Base-by-base conservation (phyloP, 2,113 vertebrate genomes). In the Tinamus guttatus region DNA sequence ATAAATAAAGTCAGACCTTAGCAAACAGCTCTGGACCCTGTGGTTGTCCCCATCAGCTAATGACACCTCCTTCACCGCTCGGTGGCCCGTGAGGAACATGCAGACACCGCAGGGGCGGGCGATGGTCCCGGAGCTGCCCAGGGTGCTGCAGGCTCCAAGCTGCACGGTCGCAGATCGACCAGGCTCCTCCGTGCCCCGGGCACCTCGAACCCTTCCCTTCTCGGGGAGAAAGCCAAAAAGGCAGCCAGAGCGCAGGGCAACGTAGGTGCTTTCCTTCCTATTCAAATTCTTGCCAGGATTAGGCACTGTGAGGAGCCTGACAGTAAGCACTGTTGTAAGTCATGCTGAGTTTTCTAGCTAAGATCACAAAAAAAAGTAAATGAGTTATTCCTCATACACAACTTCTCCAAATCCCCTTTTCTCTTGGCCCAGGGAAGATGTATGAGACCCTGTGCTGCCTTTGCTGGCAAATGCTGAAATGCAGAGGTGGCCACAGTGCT, bases 81-180 rank as follows among this genome's bases (percentile, higher is more conserved):
- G 21, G 0, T 0, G n/a, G 5, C 4, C 10, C 52, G 58, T 28
- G 4, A 40, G 67, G 22, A n/a, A 71, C 21, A 34, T 18, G 32
- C 38, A 41, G 32, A 45, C 25, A 21, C 8, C 17, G 49, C 75
- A 41, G 10, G 4, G 3, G 45, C 12, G 28, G 36, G 36, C 32
- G 30, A 73, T 20, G 47, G 32, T 62, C 3, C 13, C 14, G 19
- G 38, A 54, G 49, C 43, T 65, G 27, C 32, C 38, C n/a, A 32
- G 67, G 19, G 17, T 82, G 38, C 47, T 3, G 27, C 40, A 7
- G 25, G 24, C 40, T 34, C 54, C 16, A 38, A 21, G 16, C 10
- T 54, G 12, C 11, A 30, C 21, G 1, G 0, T 2, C 78, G 47
- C 24, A 34, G 47, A 43, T 25, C 22, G 81, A 38, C 18, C 70